Conservation (phyloP, 2,888 invertebrate genomes). For the Macrophya alboannulata region DNA sequence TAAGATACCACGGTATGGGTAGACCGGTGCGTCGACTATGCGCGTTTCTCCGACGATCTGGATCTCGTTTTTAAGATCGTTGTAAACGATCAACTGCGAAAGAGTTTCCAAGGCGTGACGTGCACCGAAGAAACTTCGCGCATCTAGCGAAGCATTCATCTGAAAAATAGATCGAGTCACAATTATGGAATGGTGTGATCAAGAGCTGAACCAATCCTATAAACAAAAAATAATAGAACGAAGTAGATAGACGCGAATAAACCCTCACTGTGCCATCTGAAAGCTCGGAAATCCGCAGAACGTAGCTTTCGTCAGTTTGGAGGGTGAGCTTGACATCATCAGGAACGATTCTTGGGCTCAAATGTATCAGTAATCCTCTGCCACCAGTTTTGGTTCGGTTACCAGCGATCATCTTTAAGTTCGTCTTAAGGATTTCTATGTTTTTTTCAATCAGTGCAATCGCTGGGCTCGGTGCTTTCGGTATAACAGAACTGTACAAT, state of each 20-base stretch:
- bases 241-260: background rate
- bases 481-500: constrained; percentile 76
- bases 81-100: constrained; percentile 86
- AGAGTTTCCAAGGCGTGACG: constrained; percentile 87
- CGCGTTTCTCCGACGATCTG: constrained; percentile 84
- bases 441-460: constrained; percentile 67
- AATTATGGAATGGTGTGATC: background rate
- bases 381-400: constrained; percentile 62
- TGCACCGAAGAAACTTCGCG: constrained; percentile 85
- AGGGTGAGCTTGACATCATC: constrained; percentile 75
- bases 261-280: constrained; percentile 79
- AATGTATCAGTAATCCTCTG: constrained; percentile 65
- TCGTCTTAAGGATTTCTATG: constrained; percentile 65
- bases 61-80: constrained; percentile 84
- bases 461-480: constrained; percentile 59
- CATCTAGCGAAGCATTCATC: constrained; percentile 82
- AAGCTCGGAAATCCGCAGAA: constrained; percentile 78
- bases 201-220: background rate
- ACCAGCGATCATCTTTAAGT: constrained; percentile 54
- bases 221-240: constrained; percentile 39
- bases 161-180: constrained; percentile 58
- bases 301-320: constrained; percentile 84
- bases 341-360: constrained; percentile 62
- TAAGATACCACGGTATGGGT: constrained; percentile 93
- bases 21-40: constrained; percentile 91